Evolutionary conservation across 2,888 invertebrate genomes (phyloP).

Genomic region (Fragum fragum): DNA sequence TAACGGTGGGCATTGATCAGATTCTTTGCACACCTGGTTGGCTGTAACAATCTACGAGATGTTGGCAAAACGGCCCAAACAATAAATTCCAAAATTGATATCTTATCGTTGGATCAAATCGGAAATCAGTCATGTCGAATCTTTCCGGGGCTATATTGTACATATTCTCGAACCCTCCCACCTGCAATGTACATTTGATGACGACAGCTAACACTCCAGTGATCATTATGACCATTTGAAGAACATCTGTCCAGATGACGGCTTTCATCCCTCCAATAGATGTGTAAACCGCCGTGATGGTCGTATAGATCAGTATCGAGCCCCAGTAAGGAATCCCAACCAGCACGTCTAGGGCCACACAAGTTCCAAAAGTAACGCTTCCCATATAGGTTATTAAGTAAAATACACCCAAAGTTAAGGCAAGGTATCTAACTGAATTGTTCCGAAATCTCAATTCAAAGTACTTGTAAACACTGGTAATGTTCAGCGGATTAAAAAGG

Average conservation of each 20-base stretch:
- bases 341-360: constrained; percentile 33
- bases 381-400: constrained; percentile 43
- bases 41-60: constrained; percentile 16
- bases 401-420: constrained; percentile 20
- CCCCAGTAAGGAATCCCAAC: constrained; percentile 41
- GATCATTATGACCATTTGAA: constrained; percentile 38
- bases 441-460: constrained; percentile 35
- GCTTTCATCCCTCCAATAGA: constrained; percentile 2
- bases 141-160: constrained; percentile 9
- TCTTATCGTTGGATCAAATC: constrained; percentile 41
- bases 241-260: constrained; percentile 23
- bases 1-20: constrained; percentile 24
- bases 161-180: constrained; percentile 10
- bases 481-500: constrained; percentile 32
- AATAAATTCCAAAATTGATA: constrained; percentile 33
- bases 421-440: constrained; percentile 36
- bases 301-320: constrained; percentile 34
- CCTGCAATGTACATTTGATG: constrained; percentile 11
- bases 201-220: constrained; percentile 35
- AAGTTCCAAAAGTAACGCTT: constrained; percentile 35
- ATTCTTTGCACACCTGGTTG: constrained; percentile 46
- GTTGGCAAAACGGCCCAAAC: constrained; percentile 18
- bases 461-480: constrained; percentile 41
- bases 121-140: constrained; percentile 30
- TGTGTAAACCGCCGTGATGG: neutral